Evolutionary conservation across 1,140 invertebrate species (phyloP), one percentile per base, ranked within the genome.

Genomic region (Sinella curviseta): DNA sequence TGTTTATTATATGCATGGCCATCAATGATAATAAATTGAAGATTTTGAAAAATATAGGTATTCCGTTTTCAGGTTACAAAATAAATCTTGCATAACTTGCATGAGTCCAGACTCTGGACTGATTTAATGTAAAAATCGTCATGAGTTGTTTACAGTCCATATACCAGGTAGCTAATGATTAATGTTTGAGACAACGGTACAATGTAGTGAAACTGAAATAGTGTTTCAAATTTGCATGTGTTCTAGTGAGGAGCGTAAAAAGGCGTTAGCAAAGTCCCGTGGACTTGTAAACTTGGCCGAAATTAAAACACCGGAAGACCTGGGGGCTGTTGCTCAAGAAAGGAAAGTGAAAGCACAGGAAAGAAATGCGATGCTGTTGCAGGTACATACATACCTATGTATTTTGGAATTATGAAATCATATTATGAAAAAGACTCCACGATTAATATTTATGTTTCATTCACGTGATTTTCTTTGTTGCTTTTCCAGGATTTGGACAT

Each of bases 401-500:
- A 14, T 70, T 31, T 33, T 3, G 39, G 17, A 60, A 70, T 31
- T n/a, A 70, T 70, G 1, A 4, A 70, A 70, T 31, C 31, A 70
- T 26, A 65, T 8, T n/a, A n/a, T 12, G 20, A 48, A 12, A 8
- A 48, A 65, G 3, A 16, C 24, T n/a, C 24, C 24, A n/a, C 24
- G 4, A 65, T 17, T 65, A 12, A 8, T 26, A 12, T 16, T 12
- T 48, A 8, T 48, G 39, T 65, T 65, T 65, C 24, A 65, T 65
- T 65, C 24, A 65, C 3, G 57, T 48, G 8, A 48, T 12, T n/a
- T 65, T 26, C 24, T 8, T 8, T 65, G 14, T n/a, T 65, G 8
- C 57, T 4, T 35, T 60, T 74, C 1, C 48, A 81, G 80, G 80
- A 81, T 17, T 70, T 81, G 67, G 74, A 81, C 20, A 78, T 81